Evolutionary conservation across 2,888 invertebrate species (phyloP), one percentile per base, ranked within the genome.

Genomic region (Lasioglossum zephyrum): DNA sequence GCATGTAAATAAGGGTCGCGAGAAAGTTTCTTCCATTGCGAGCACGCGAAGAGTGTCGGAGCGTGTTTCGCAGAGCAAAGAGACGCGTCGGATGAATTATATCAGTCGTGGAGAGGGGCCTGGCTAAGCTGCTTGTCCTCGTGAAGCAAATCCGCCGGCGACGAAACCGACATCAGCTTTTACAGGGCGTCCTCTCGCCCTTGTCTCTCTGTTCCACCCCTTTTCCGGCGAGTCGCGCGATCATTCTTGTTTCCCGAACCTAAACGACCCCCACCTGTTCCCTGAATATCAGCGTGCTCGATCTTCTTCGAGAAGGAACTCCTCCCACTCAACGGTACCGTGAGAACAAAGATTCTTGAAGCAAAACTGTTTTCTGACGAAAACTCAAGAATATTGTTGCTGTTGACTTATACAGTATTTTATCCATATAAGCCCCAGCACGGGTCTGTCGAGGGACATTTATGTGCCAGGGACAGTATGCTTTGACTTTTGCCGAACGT

Each of bases 41-140:
- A 80, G 66, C 88, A 79, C 66, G 84, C 77, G 73, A 85, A 83
- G 73, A 75, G 81, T 72, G 87, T 84, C 66, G 84, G 53, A 79
- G 78, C 78, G 81, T 76, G 87, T 80, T 74, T 57, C 73, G 75
- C 73, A 44, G 82, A 60, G 74, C 76, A 80, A 81, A 77, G 82
- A 76, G 82, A 76, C 63, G 79, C 81, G 69, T 81, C 73, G 84
- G 87, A 92, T 92, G 92, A 92, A 92, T 92, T 92, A 92, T 92
- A 90, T 89, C 88, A 81, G 83, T 57, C 49, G 86, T 22, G 85
- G 86, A 85, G 87, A 90, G 86, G 6, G 86, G 6, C 53, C 86
- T 80, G 88, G 87, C 88, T 92, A 92, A 92, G 92, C 92, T 87
- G 89, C 92, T 92, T 91, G 90, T 90, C 91, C 90, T 87, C 82